A percentile compares a stretch with the other conserved stretches of the same genome.
Evolutionary conservation across 2,888 invertebrate species (phyloP).

Genomic region (Nephrotoma appendiculata): DNA sequence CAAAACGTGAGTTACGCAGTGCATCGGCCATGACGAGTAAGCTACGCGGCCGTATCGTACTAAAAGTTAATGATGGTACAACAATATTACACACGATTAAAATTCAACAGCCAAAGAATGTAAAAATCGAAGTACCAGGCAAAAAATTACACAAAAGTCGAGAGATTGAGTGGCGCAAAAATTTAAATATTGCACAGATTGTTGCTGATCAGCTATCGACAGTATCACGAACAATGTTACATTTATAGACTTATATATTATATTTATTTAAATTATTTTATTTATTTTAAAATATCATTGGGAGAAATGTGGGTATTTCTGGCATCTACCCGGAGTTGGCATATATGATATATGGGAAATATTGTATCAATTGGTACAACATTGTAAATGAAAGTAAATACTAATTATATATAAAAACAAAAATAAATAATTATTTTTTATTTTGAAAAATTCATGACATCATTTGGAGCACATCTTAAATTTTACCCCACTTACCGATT

Average conservation of each 20-base stretch:
- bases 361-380: neutral
- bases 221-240: conserved; percentile 28
- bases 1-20: conserved; percentile 66
- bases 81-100: conserved; percentile 72
- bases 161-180: conserved; percentile 70
- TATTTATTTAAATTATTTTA: neutral
- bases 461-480: neutral
- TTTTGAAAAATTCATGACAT: neutral
- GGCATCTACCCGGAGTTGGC: neutral
- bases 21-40: conserved; percentile 79
- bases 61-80: conserved; percentile 63
- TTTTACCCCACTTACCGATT: neutral
- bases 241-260: neutral
- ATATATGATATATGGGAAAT: neutral
- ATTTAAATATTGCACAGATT: conserved; percentile 68
- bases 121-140: conserved; percentile 65
- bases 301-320: neutral
- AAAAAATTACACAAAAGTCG: conserved; percentile 72
- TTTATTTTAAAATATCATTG: neutral
- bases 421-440: neutral
- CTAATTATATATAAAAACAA: neutral
- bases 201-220: conserved; percentile 63
- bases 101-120: conserved; percentile 78
- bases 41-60: conserved; percentile 66
- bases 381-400: neutral